Conservation (phyloP, 2,797 vertebrate genomes). For the Bovichtus diacanthus region DNA sequence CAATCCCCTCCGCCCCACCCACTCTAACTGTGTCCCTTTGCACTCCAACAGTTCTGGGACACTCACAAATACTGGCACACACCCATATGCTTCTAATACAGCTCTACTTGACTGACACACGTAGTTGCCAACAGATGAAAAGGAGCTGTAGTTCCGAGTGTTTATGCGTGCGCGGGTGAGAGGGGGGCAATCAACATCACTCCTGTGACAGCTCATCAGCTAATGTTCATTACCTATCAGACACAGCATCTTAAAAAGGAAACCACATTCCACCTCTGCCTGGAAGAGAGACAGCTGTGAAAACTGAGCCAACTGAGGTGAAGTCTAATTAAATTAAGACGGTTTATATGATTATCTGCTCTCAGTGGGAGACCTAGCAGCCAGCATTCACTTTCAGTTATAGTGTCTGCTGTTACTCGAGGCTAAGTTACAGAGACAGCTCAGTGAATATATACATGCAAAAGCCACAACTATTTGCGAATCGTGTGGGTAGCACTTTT, state of each 20-base stretch:
- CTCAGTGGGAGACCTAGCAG: slow-evolving; percentile 48
- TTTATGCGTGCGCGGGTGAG: slow-evolving; percentile 53
- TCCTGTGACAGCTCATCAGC: slow-evolving; percentile 72
- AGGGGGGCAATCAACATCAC: slow-evolving; percentile 58
- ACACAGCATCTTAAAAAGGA: slow-evolving; percentile 58
- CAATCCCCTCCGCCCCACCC: not conserved
- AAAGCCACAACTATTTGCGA: not conserved
- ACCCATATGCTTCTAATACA: not conserved
- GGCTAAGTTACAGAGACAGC: slow-evolving; percentile 36
- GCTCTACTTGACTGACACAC: slow-evolving; percentile 14
- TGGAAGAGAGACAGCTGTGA: slow-evolving; percentile 60
- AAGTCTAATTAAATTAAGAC: slow-evolving; percentile 78
- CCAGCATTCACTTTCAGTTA: slow-evolving; percentile 41
- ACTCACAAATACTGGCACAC: slow-evolving; percentile 1
- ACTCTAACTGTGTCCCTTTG: not conserved
- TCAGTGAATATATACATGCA: slow-evolving; percentile 8
- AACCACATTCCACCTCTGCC: slow-evolving; percentile 67
- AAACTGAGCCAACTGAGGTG: slow-evolving; percentile 67
- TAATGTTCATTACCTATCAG: slow-evolving; percentile 70
- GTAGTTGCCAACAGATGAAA: slow-evolving; percentile 21
- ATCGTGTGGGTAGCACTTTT: not conserved
- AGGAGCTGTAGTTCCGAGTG: slow-evolving; percentile 27
- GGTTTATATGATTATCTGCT: slow-evolving; percentile 76
- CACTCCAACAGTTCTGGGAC: not conserved
- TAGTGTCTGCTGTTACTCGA: slow-evolving; percentile 15